These are phyloP conservation scores for Corythoichthys intestinalis DNA, from an alignment of 2,113 vertebrate species.

Conservation along the genomic window DNA sequence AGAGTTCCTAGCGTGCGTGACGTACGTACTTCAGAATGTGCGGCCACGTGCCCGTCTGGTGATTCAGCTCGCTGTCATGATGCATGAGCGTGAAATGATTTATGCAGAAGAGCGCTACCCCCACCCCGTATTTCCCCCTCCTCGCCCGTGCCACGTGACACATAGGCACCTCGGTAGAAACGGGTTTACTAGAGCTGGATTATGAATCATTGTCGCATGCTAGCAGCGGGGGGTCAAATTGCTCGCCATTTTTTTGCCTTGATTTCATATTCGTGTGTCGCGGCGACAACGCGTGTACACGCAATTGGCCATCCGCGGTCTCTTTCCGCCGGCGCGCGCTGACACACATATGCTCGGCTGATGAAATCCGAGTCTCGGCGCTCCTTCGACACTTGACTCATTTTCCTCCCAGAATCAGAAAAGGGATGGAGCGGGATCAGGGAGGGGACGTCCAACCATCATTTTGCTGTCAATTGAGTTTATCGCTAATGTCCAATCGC, in stretches of 20 bases:
- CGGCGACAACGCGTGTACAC: slow-evolving; percentile 5
- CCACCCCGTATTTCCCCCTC: slow-evolving; percentile 37
- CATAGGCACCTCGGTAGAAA: slow-evolving; percentile 25
- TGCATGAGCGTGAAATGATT: slow-evolving; percentile 50
- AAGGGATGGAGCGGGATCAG: slow-evolving; percentile 46
- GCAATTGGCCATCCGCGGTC: not conserved
- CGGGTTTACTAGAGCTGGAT: slow-evolving; percentile 9
- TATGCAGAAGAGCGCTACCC: slow-evolving; percentile 53
- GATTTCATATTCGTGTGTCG: slow-evolving; percentile 21
- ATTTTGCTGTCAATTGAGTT: no score
- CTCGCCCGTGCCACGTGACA: slow-evolving; percentile 27
- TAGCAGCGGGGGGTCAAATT: not conserved
- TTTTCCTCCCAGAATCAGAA: slow-evolving; percentile 50
- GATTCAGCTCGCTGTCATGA: slow-evolving; percentile 60
- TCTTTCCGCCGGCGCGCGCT: slow-evolving; percentile 24
- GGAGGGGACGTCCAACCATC: slow-evolving; percentile 8
- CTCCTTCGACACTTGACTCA: slow-evolving; percentile 55
- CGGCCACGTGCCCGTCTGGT: slow-evolving; percentile 62
- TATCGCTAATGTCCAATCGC: no score
- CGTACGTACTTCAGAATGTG: slow-evolving; percentile 4
- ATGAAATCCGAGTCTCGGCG: slow-evolving; percentile 53
- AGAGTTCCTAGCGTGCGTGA: slow-evolving; percentile 5
- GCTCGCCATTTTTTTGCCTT: not conserved
- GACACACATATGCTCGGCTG: slow-evolving; percentile 63
- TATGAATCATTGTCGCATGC: not conserved